Percentiles rank a stretch among this genome's conserved stretches.
Conservation (phyloP, 2,888 invertebrate genomes). For the Clepsis dumicolana region DNA sequence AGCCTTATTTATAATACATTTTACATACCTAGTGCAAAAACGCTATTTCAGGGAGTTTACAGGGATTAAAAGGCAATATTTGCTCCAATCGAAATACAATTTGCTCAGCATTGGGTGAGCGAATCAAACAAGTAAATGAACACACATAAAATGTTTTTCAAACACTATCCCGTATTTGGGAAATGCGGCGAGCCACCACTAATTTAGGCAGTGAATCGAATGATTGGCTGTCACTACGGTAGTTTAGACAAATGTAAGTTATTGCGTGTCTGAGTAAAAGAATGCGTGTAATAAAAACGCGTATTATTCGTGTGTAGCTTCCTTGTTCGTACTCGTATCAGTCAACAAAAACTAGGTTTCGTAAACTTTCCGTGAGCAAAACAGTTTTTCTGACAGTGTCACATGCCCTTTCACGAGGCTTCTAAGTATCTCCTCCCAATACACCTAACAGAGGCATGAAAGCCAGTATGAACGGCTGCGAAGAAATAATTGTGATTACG, state of each 20-base stretch:
- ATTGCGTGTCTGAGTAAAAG: background rate
- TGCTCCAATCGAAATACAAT: slow-evolving; percentile 13
- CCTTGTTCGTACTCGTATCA: slow-evolving; percentile 13
- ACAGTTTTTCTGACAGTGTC: slow-evolving; percentile 19
- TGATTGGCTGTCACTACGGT: slow-evolving; percentile 39
- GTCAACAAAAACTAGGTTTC: slow-evolving; percentile 14
- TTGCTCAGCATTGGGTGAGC: slow-evolving; percentile 22
- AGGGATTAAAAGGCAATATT: slow-evolving; percentile 13
- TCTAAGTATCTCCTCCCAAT: slow-evolving; percentile 10
- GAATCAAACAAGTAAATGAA: slow-evolving; percentile 24
- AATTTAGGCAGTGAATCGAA: slow-evolving; percentile 35
- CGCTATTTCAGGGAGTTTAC: background rate
- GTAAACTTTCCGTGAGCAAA: slow-evolving; percentile 11
- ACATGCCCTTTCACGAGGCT: slow-evolving; percentile 22
- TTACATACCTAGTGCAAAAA: background rate
- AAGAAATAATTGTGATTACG: slow-evolving; percentile 25
- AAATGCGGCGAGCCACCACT: slow-evolving; percentile 29
- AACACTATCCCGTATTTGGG: slow-evolving; percentile 26
- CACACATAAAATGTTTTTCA: slow-evolving; percentile 27
- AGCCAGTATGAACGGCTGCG: slow-evolving; percentile 12
- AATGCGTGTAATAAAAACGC: background rate
- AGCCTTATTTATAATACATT: background rate
- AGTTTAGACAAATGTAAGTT: slow-evolving; percentile 7
- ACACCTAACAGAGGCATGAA: slow-evolving; percentile 15
- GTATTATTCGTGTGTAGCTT: background rate